Evolutionary conservation across 2,888 invertebrate species (phyloP).

Genomic region (Tanytarsus gracilentus): DNA sequence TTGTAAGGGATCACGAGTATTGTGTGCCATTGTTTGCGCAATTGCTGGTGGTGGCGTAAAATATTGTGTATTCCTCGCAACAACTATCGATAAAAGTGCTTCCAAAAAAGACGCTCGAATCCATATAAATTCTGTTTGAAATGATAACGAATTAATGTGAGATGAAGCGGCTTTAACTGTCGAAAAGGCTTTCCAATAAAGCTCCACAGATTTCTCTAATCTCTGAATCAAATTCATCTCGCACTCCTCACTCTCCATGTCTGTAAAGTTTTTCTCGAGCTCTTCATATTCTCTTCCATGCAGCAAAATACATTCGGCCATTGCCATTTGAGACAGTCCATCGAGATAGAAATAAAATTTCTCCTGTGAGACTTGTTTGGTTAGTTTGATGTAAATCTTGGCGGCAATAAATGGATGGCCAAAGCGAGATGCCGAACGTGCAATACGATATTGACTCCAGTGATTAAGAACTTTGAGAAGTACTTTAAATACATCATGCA

Average conservation of each 20-base stretch:
- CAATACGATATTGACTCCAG: slow-evolving; percentile 82
- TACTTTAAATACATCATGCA: slow-evolving; percentile 50
- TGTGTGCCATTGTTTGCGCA: slow-evolving; percentile 70
- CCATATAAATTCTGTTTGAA: slow-evolving; percentile 67
- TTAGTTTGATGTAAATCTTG: slow-evolving; percentile 52
- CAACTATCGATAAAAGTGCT: slow-evolving; percentile 43
- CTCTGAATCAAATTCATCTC: slow-evolving; percentile 46
- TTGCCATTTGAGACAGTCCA: slow-evolving; percentile 65
- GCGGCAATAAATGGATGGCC: slow-evolving; percentile 69
- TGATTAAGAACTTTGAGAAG: slow-evolving; percentile 53
- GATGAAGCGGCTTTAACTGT: slow-evolving; percentile 44
- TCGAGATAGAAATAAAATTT: slow-evolving; percentile 82
- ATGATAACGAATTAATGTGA: slow-evolving; percentile 44
- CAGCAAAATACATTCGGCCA: slow-evolving; percentile 59
- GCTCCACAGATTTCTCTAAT: slow-evolving; percentile 47
- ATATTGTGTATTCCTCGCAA: slow-evolving; percentile 49
- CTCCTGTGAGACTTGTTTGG: slow-evolving; percentile 70
- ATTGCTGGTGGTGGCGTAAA: slow-evolving; percentile 91
- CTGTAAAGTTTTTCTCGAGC: slow-evolving; percentile 36
- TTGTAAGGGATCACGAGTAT: slow-evolving; percentile 66
- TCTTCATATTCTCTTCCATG: slow-evolving; percentile 46
- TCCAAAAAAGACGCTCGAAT: slow-evolving; percentile 69
- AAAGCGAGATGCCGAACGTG: slow-evolving; percentile 74
- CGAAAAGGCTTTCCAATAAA: slow-evolving; percentile 57
- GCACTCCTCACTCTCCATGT: slow-evolving; percentile 4